Conservation (phyloP, 2,888 invertebrate species). For the Formica aserva region DNA sequence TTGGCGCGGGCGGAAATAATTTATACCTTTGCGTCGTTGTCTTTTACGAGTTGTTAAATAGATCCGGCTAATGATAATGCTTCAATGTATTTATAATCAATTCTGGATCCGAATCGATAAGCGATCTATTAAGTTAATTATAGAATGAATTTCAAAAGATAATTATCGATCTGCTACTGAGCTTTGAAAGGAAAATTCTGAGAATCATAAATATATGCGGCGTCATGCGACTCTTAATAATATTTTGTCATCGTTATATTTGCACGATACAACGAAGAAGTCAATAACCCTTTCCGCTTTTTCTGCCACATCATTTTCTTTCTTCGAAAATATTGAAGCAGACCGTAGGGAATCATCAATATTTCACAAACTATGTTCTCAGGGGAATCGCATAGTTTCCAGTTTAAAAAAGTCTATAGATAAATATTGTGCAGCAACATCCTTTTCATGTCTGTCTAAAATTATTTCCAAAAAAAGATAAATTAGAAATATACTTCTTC, state of each 20-base stretch:
- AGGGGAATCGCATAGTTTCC: not conserved
- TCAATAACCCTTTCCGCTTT: not conserved
- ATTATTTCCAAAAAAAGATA: not conserved
- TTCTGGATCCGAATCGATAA: not conserved
- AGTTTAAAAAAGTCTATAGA: not conserved
- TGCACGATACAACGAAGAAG: not conserved
- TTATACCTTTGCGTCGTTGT: not conserved
- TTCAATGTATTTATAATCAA: not conserved
- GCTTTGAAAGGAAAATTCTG: not conserved
- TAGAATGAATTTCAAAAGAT: not conserved
- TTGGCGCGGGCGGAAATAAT: not conserved
- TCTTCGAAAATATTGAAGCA: constrained; percentile 1
- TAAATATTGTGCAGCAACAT: not conserved
- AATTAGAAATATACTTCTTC: not conserved
- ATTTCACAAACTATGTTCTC: not conserved
- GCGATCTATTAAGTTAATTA: not conserved
- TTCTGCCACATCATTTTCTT: not conserved
- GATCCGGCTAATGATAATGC: not conserved
- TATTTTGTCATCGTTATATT: not conserved
- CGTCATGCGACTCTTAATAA: not conserved
- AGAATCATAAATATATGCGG: not conserved
- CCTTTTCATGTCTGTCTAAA: not conserved
- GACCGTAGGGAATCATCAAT: not conserved
- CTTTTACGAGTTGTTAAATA: not conserved
- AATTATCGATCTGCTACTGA: not conserved